Evolutionary conservation across 2,888 invertebrate species (phyloP).

Genomic region (Sepioteuthis lessoniana): DNA sequence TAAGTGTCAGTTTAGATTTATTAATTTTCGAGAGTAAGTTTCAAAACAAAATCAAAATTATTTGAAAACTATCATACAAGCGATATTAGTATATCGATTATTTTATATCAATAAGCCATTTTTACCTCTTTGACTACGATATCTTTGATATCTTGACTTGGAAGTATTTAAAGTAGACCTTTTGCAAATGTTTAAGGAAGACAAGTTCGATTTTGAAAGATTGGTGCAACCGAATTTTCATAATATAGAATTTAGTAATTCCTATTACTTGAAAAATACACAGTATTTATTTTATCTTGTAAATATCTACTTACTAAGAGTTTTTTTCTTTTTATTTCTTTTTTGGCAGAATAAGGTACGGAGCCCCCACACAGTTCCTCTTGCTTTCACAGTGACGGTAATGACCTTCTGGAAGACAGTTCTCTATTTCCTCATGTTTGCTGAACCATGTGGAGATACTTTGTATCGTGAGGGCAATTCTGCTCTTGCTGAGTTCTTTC

Average conservation of each 20-base stretch:
- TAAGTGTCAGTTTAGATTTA: no score
- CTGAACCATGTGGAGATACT: slow-evolving; percentile 62
- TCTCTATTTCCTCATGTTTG: slow-evolving; percentile 67
- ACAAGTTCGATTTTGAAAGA: no score
- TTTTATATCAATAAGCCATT: no score
- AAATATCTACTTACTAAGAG: background rate
- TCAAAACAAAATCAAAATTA: no score
- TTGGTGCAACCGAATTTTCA: background rate
- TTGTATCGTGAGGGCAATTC: slow-evolving; percentile 60
- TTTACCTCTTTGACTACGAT: no score
- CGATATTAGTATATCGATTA: no score
- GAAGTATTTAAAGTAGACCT: no score
- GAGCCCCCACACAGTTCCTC: slow-evolving; percentile 57
- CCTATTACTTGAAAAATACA: background rate
- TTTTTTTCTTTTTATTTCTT: slow-evolving; percentile 1
- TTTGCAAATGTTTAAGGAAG: background rate
- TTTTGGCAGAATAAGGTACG: slow-evolving; percentile 60
- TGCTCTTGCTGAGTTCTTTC: slow-evolving; percentile 57
- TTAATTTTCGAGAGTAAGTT: no score
- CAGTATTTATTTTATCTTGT: background rate
- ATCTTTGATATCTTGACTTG: no score
- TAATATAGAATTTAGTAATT: background rate
- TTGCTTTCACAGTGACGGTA: slow-evolving; percentile 66
- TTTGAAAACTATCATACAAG: no score
- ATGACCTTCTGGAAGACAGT: slow-evolving; percentile 72